A percentile compares a stretch with the other conserved stretches of the same genome.
Evolutionary conservation across 2,888 invertebrate species (phyloP).

Genomic region (Dryobotodes eremita): DNA sequence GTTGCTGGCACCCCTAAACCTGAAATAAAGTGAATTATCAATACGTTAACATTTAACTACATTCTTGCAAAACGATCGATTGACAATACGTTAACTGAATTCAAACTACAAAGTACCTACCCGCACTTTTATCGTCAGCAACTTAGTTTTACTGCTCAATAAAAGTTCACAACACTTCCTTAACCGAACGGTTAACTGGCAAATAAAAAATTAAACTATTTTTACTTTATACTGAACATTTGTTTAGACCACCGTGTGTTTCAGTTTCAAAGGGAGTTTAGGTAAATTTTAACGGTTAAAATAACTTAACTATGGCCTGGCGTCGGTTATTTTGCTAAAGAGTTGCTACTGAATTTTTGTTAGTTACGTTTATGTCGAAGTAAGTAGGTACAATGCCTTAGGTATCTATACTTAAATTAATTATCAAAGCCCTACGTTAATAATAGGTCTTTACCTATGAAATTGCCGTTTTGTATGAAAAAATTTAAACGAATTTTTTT

Average conservation of each 20-base stretch:
- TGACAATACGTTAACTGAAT: constrained; percentile 63
- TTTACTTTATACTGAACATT: constrained; percentile 51
- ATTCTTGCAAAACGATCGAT: constrained; percentile 55
- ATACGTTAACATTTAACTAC: constrained; percentile 13
- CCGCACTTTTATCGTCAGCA: constrained; percentile 66
- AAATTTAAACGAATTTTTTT: no score
- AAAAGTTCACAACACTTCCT: constrained; percentile 72
- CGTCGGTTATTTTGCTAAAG: not conserved
- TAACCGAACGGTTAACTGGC: constrained; percentile 58
- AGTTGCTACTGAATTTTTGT: constrained; percentile 23
- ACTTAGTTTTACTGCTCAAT: constrained; percentile 71
- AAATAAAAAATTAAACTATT: constrained; percentile 66
- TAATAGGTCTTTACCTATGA: no score
- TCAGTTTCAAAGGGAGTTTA: constrained; percentile 22
- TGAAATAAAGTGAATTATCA: not conserved
- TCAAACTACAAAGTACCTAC: constrained; percentile 69
- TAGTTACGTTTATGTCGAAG: not conserved
- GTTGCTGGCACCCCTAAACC: not conserved
- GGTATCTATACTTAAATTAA: not conserved
- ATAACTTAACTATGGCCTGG: not conserved
- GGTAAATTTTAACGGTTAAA: constrained; percentile 13
- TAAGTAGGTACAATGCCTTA: not conserved
- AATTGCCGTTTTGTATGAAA: no score
- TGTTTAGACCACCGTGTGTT: constrained; percentile 61
- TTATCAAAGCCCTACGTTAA: not conserved